Conservation (phyloP, 2,888 invertebrate species). For the Aricia artaxerxes region DNA sequence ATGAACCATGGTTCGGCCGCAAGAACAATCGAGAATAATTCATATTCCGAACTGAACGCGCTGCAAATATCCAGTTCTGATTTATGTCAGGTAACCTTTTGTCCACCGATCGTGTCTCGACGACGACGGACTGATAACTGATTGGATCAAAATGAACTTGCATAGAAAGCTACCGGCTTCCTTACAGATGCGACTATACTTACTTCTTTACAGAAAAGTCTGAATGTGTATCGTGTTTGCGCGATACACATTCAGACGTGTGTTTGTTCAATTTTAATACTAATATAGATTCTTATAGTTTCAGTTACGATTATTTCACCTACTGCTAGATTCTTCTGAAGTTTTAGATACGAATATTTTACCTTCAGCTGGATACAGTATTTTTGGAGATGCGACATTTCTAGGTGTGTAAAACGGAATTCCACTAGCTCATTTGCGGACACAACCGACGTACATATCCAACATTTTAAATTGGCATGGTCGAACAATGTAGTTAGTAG, state of each 20-base stretch:
- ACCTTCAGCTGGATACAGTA: neutral
- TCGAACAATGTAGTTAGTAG: conserved; percentile 32
- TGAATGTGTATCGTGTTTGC: neutral
- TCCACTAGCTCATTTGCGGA: neutral
- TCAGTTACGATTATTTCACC: neutral
- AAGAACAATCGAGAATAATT: conserved; percentile 80
- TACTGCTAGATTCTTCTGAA: neutral
- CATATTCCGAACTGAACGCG: conserved; percentile 78
- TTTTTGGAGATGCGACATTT: neutral
- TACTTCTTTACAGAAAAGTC: no score
- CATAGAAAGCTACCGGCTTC: neutral
- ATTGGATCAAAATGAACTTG: conserved; percentile 75
- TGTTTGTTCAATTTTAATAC: no score
- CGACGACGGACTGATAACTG: conserved; percentile 76
- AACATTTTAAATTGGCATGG: conserved; percentile 38
- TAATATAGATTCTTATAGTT: neutral
- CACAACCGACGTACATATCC: neutral
- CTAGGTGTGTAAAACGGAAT: neutral
- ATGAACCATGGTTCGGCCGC: conserved; percentile 77
- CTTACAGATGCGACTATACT: neutral
- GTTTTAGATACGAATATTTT: neutral
- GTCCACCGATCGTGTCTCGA: conserved; percentile 55
- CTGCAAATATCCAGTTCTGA: conserved; percentile 73
- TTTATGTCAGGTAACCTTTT: conserved; percentile 68
- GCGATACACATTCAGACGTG: no score